A percentile compares a stretch with the other conserved stretches of the same genome.
These are phyloP conservation scores for Genyomyrus donnyi DNA, from an alignment of 2,113 vertebrate genomes.

Conservation along the genomic window DNA sequence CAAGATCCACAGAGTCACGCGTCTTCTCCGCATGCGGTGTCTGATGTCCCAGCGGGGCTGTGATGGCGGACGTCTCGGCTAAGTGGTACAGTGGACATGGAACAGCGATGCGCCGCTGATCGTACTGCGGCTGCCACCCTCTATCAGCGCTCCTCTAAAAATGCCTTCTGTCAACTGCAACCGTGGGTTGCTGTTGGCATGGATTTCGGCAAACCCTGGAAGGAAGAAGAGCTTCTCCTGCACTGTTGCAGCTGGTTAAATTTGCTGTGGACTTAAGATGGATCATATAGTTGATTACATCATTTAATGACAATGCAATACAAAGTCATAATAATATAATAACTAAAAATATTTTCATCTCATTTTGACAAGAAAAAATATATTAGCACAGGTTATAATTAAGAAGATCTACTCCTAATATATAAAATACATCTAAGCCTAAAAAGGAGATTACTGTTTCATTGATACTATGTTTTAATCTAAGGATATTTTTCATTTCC, in stretches of 20 bases:
- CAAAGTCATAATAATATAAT: not conserved
- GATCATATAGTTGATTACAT: not conserved
- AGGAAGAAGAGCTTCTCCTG: not conserved
- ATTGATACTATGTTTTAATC: not conserved
- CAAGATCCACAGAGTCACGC: not conserved
- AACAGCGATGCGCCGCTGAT: not conserved
- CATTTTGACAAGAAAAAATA: not conserved
- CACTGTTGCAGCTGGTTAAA: not conserved
- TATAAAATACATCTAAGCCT: not conserved
- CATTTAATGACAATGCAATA: not conserved
- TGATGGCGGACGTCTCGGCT: not conserved
- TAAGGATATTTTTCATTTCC: not conserved
- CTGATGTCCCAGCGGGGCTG: not conserved
- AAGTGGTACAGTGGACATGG: not conserved
- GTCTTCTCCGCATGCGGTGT: not conserved
- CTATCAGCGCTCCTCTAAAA: not conserved
- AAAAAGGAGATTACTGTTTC: not conserved
- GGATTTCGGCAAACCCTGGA: not conserved
- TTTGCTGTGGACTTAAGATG: not conserved
- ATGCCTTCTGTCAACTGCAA: not conserved
- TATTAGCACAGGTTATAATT: not conserved
- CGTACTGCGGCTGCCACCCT: not conserved
- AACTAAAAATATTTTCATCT: not conserved
- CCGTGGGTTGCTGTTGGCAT: not conserved
- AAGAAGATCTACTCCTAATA: not conserved